A percentile compares a stretch with the other conserved stretches of the same genome.
Evolutionary conservation across 2,888 invertebrate genomes (phyloP).

Genomic region (Ferrisia virgata): DNA sequence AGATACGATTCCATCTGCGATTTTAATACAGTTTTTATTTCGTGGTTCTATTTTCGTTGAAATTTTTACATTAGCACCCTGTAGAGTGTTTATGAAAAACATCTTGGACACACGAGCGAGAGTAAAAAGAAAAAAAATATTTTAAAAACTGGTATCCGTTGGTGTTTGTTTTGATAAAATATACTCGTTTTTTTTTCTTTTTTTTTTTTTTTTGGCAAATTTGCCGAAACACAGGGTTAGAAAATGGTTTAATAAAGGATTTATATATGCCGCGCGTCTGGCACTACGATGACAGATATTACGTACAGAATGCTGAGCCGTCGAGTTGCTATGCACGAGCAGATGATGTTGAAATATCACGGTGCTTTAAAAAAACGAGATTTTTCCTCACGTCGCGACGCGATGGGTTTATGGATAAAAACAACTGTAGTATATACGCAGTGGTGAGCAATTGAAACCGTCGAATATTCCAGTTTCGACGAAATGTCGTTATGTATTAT

Average conservation of each 20-base stretch:
- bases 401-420: not conserved
- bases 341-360: not conserved
- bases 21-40: not conserved
- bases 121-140: not conserved
- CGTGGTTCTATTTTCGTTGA: not conserved
- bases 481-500: slow-evolving; percentile 1
- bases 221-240: not conserved
- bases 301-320: too few species aligned
- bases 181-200: too few species aligned
- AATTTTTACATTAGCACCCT: not conserved
- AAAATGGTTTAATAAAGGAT: not conserved
- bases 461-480: not conserved
- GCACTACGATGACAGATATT: not conserved
- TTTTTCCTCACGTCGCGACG: not conserved
- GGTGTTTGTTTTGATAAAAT: not conserved
- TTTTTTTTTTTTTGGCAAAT: not conserved
- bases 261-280: not conserved
- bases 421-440: not conserved
- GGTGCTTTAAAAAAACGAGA: not conserved
- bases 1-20: not conserved
- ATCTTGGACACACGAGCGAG: not conserved
- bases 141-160: not conserved
- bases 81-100: not conserved
- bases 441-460: not conserved
- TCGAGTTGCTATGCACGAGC: not conserved